A percentile compares a stretch with the other conserved stretches of the same genome.
These are phyloP conservation scores for Grallaria varia DNA, from an alignment of 2,113 vertebrate species.

Conservation along the genomic window DNA sequence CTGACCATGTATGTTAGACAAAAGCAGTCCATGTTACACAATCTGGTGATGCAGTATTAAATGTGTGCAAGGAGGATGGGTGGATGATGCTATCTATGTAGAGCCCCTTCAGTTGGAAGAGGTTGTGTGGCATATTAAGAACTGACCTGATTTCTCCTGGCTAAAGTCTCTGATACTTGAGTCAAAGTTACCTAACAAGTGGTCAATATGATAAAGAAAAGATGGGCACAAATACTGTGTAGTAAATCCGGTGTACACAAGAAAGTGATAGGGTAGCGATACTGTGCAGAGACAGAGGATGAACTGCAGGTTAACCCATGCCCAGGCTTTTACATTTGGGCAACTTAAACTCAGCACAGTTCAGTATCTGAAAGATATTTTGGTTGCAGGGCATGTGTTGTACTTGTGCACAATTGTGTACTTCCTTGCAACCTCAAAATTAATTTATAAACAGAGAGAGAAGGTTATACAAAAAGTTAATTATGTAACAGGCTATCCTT, in stretches of 20 bases:
- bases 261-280: neutral
- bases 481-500: neutral
- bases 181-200: neutral
- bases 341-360: neutral
- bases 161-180: neutral
- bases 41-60: neutral
- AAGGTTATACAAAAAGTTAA: neutral
- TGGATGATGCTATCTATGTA: rapidly evolving
- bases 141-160: neutral
- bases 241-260: neutral
- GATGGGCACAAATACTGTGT: neutral
- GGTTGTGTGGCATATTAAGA: neutral
- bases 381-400: neutral
- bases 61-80: neutral
- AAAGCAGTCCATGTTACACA: neutral
- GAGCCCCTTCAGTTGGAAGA: neutral
- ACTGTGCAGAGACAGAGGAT: neutral
- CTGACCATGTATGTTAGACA: neutral
- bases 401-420: neutral
- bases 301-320: neutral
- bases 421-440: neutral
- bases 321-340: neutral
- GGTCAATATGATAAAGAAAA: neutral
- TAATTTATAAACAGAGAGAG: neutral
- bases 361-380: neutral